Base-by-base conservation (phyloP, 2,888 invertebrate species). In the Automeris io region DNA sequence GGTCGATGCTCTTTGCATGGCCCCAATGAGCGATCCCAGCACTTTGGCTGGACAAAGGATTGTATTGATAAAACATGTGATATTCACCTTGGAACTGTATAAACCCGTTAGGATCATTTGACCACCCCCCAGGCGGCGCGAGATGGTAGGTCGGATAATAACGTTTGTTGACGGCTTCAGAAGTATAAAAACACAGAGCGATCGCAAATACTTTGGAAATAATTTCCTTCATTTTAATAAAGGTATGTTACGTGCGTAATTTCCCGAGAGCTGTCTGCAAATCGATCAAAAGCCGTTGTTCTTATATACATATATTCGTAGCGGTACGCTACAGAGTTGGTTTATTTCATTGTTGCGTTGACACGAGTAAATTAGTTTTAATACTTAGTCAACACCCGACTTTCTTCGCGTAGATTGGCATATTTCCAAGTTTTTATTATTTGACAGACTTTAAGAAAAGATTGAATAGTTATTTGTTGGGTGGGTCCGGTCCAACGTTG, bases 81-180 rank as follows among this genome's bases (percentile, higher is more conserved):
- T 80, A 89, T 12, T 70, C 64, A 1, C 65, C 58, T 3, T 67
- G 51, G 43, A 56, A 82, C 25, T 61, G 43, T 36, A 80, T 67
- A 42, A 89, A 80, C 3, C 89, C 89, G 39, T 89, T 89, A 0
- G 89, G 89, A 39, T 89, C 88, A 49, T 88, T 89, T 68, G 88
- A 83, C 88, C 88, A 89, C 26, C 86, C 87, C 2, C 46, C 11
- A 0, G 61, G 62, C 0, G 82, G 79, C 2, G 70, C 63, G 16
- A 77, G 45, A 36, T 86, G 86, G 40, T 70, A 83, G 0, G 61
- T 57, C 1, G 82, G 81, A 31, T 66, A 66, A 33, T 56, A 80
- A 0, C 56, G 51, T 7, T 58, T 55, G 3, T 59, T 48, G 1
- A 62, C 54, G 11, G 50, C 48, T 6, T 41, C 43, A 11, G 51